Conservation (phyloP, 2,888 invertebrate genomes). For the Limenitis camilla region DNA sequence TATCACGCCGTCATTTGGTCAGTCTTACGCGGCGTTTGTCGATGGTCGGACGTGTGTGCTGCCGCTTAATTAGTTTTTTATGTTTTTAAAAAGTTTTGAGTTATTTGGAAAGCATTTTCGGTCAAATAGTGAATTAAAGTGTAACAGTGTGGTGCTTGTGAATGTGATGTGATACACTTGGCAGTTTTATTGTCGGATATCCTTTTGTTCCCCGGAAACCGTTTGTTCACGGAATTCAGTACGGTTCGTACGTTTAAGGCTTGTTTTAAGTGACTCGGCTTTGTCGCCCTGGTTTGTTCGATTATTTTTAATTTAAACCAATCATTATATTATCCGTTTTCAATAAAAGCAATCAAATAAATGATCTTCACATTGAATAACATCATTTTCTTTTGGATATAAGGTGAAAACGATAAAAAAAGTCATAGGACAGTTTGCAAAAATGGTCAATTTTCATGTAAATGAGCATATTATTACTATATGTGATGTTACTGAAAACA, state of each 20-base stretch:
- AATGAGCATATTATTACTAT: too few relatives aligned
- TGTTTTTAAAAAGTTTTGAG: slow-evolving; percentile 3
- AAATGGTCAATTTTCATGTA: too few relatives aligned
- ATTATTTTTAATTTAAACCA: background rate
- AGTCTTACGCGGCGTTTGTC: slow-evolving; percentile 46
- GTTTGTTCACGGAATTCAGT: slow-evolving; percentile 23
- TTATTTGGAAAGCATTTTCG: background rate
- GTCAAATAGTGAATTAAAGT: background rate
- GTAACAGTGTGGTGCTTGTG: slow-evolving; percentile 25
- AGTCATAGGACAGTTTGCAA: too few relatives aligned
- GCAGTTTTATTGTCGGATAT: slow-evolving; percentile 26
- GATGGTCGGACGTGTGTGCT: slow-evolving; percentile 35
- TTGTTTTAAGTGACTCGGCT: slow-evolving; percentile 12
- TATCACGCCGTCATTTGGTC: slow-evolving; percentile 41
- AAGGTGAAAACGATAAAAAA: too few relatives aligned
- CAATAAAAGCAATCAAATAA: too few relatives aligned
- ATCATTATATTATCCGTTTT: too few relatives aligned
- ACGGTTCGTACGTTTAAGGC: slow-evolving; percentile 18
- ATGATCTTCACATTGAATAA: too few relatives aligned
- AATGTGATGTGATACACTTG: slow-evolving; percentile 28
- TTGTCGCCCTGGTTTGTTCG: slow-evolving; percentile 13
- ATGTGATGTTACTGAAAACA: too few relatives aligned
- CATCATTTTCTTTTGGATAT: too few relatives aligned
- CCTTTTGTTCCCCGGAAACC: slow-evolving; percentile 24
- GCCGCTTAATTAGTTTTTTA: background rate